Evolutionary conservation across 2,888 invertebrate species (phyloP).

Genomic region (Cabera pusaria): DNA sequence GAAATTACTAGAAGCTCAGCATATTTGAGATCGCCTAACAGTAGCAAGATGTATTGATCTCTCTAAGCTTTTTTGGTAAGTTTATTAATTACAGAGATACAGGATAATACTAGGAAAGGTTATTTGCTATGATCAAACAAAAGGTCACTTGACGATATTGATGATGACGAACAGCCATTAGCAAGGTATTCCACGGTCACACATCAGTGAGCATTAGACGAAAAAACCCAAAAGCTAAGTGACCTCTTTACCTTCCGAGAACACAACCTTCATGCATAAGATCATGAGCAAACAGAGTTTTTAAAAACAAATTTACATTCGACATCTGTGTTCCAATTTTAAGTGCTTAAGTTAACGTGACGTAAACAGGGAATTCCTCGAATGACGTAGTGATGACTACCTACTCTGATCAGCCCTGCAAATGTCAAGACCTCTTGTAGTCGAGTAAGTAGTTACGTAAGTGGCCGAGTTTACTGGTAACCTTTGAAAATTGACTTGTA

Average conservation of each 20-base stretch:
- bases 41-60: no score
- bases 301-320: slow-evolving; percentile 35
- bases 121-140: slow-evolving; percentile 9
- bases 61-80: no score
- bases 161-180: slow-evolving; percentile 17
- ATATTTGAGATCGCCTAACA: no score
- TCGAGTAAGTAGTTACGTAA: no score
- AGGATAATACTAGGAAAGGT: slow-evolving; percentile 3
- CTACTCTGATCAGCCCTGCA: slow-evolving; percentile 55
- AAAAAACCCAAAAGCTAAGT: slow-evolving; percentile 18
- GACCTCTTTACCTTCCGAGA: slow-evolving; percentile 20
- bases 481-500: slow-evolving; percentile 64
- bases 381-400: slow-evolving; percentile 43
- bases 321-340: slow-evolving; percentile 43
- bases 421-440: slow-evolving; percentile 69
- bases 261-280: slow-evolving; percentile 19
- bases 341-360: slow-evolving; percentile 55
- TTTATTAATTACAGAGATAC: neutral
- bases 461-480: slow-evolving; percentile 43
- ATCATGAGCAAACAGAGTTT: slow-evolving; percentile 9
- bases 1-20: no score
- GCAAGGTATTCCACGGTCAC: slow-evolving; percentile 17
- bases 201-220: slow-evolving; percentile 7
- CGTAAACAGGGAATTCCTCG: slow-evolving; percentile 69
- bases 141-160: slow-evolving; percentile 19